These are phyloP conservation scores for Chydorus sphaericus DNA, from an alignment of 2,888 invertebrate genomes.

Conservation along the genomic window DNA sequence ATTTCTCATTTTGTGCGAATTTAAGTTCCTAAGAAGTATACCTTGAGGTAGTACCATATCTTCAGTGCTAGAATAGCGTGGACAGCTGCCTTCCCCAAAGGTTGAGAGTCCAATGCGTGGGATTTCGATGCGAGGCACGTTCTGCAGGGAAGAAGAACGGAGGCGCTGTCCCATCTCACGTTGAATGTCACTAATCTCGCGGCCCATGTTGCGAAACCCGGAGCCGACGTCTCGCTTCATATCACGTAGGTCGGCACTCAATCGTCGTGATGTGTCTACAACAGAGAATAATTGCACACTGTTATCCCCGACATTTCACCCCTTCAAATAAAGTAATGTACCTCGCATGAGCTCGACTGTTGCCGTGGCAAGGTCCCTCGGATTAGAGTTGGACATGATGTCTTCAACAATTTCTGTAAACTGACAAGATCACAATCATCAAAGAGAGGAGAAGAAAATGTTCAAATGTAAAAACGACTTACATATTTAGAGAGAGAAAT, in stretches of 20 bases:
- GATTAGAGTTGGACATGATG: not conserved
- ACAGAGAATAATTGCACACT: no score
- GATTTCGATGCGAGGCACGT: slow-evolving; percentile 6
- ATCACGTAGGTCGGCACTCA: slow-evolving; percentile 11
- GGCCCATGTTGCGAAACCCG: slow-evolving; percentile 7
- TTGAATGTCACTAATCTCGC: slow-evolving; percentile 5
- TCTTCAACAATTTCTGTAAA: no score
- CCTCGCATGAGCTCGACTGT: slow-evolving; percentile 12
- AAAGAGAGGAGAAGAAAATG: no score
- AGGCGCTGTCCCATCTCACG: slow-evolving; percentile 2
- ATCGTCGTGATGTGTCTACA: slow-evolving; percentile 14
- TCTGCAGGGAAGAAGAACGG: not conserved
- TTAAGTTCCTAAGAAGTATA: not conserved
- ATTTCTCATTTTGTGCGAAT: not conserved
- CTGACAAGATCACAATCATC: no score
- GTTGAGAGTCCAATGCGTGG: not conserved
- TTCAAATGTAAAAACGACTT: no score
- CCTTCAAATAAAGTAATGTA: no score
- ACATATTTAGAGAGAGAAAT: no score
- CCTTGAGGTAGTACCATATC: not conserved
- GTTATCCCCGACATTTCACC: no score
- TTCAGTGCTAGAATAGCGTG: not conserved
- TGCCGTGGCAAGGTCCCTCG: slow-evolving; percentile 6
- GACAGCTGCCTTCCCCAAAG: not conserved
- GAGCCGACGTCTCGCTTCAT: slow-evolving; percentile 10